Evolutionary conservation across 2,888 invertebrate genomes (phyloP).

Genomic region (Drosophila nr. perissopoda): DNA sequence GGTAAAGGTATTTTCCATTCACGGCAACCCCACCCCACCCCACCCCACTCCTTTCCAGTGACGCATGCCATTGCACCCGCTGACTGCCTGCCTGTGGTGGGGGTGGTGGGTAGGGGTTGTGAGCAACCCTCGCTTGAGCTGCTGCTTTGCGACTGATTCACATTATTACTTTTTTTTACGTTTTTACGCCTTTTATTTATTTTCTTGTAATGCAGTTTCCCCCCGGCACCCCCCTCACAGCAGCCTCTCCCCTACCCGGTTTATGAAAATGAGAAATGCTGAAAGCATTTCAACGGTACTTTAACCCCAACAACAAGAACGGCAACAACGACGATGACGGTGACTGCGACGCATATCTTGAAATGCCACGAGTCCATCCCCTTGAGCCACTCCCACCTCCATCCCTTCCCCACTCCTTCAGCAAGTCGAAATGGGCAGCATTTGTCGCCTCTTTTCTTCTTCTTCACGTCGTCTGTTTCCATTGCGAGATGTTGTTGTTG

Average conservation of each 20-base stretch:
- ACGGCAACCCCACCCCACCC: neutral
- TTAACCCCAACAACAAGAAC: conserved; percentile 60
- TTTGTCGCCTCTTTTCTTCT: conserved; percentile 51
- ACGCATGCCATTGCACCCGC: conserved; percentile 51
- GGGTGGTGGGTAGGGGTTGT: neutral
- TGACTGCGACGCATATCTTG: conserved; percentile 52
- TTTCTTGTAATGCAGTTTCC: conserved; percentile 45
- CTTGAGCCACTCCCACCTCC: conserved; percentile 10
- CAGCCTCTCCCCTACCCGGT: conserved; percentile 2
- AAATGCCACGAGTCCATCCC: conserved; percentile 30
- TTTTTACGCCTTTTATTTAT: conserved; percentile 61
- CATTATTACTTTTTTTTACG: conserved; percentile 29
- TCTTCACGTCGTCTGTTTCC: conserved; percentile 14
- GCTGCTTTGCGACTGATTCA: conserved; percentile 19
- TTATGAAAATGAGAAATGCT: conserved; percentile 69
- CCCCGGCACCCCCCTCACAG: conserved; percentile 9
- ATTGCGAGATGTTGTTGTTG: conserved; percentile 4
- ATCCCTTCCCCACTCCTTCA: neutral
- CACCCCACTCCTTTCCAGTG: neutral
- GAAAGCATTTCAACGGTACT: conserved; percentile 75
- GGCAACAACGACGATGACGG: conserved; percentile 1
- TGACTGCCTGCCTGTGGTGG: no score
- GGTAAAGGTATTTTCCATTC: conserved; percentile 42
- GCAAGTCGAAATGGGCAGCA: conserved; percentile 46
- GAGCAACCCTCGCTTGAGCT: conserved; percentile 15